Evolutionary conservation across 2,888 invertebrate species (phyloP).

Genomic region (Mythimna pallens): DNA sequence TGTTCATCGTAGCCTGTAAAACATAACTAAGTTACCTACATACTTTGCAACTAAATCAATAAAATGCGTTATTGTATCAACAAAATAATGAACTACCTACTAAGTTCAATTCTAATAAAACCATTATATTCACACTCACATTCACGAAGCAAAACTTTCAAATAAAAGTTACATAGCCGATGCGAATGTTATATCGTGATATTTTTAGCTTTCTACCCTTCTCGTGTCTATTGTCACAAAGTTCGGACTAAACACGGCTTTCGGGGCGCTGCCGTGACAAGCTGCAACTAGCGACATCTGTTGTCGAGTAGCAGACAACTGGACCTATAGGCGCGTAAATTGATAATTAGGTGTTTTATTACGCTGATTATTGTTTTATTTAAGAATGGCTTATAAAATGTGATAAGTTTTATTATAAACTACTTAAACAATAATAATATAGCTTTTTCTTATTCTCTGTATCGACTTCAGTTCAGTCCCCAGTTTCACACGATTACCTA

Average conservation of each 20-base stretch:
- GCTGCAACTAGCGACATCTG: slow-evolving; percentile 81
- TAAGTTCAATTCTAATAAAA: slow-evolving; percentile 5
- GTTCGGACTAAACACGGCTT: slow-evolving; percentile 44
- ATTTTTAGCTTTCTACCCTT: slow-evolving; percentile 56
- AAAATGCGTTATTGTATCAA: not conserved
- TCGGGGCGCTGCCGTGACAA: slow-evolving; percentile 24
- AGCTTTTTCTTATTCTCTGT: not conserved
- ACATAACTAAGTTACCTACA: not conserved
- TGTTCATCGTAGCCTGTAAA: not conserved
- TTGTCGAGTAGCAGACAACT: slow-evolving; percentile 75
- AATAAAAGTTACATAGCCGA: slow-evolving; percentile 35
- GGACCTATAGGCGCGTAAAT: slow-evolving; percentile 13
- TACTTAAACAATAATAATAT: not conserved
- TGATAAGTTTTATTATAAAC: not conserved
- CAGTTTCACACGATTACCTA: not conserved
- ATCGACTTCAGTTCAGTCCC: not conserved
- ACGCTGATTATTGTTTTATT: not conserved
- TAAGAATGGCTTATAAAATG: not conserved
- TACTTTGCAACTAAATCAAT: not conserved
- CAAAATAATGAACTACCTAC: not conserved
- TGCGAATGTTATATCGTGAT: slow-evolving; percentile 51
- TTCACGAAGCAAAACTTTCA: slow-evolving; percentile 20
- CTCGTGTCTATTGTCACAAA: slow-evolving; percentile 58
- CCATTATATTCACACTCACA: slow-evolving; percentile 1
- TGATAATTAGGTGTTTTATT: not conserved